Percentiles rank a stretch among this genome's conserved stretches.
phyloP scores from a whole-genome alignment of 2,113 vertebrate genomes.

The Butastur rufipennis region DNA sequence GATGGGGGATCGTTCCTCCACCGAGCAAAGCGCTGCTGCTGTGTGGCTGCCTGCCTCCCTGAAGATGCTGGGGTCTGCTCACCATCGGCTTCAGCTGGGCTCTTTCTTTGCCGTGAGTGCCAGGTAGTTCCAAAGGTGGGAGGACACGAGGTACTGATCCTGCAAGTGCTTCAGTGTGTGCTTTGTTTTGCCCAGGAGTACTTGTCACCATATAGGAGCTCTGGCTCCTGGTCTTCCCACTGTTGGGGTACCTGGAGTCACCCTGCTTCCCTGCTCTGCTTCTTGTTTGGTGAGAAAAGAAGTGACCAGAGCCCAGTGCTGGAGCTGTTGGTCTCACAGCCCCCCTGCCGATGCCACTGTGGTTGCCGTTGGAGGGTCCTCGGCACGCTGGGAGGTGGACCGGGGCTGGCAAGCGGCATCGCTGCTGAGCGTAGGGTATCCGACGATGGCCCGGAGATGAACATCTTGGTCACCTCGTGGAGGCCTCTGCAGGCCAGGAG shows the following conservation, averaged over 20 bases:
- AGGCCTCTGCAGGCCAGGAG: background rate
- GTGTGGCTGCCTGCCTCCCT: background rate
- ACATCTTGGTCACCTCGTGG: background rate
- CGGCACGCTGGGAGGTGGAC: background rate
- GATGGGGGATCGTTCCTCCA: background rate
- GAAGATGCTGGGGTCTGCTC: fast-evolving
- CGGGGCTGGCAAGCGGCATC: background rate
- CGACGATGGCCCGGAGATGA: background rate
- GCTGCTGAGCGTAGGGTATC: background rate
- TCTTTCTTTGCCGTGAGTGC: background rate
- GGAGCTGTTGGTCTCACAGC: background rate
- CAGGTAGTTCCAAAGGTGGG: background rate
- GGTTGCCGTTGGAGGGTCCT: background rate
- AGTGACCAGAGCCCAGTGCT: background rate
- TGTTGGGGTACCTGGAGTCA: background rate
- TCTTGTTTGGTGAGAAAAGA: background rate
- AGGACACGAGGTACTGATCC: fast-evolving
- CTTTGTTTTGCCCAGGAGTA: background rate
- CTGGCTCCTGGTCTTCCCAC: background rate
- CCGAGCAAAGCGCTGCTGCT: fast-evolving
- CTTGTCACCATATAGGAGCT: background rate
- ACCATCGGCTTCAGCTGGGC: background rate
- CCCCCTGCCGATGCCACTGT: background rate
- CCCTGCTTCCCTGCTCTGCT: background rate
- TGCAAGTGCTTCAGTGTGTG: background rate